Evolutionary conservation across 2,888 invertebrate genomes (phyloP).

Genomic region (Archips crataeganus): DNA sequence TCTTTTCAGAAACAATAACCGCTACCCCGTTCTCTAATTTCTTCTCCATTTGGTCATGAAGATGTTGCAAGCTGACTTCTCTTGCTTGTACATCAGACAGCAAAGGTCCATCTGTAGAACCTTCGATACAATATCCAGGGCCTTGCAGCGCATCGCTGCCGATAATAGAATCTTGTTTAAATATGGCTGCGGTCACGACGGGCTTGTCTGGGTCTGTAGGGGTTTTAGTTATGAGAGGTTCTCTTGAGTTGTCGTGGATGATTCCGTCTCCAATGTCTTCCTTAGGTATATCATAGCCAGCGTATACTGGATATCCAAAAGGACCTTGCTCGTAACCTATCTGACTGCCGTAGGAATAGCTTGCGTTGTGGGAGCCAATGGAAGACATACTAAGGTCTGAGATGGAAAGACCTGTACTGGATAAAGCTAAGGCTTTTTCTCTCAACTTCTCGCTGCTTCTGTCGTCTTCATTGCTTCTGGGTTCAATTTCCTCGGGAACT

Average conservation of each 20-base stretch:
- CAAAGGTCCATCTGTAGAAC: constrained; percentile 81
- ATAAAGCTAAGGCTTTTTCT: constrained; percentile 82
- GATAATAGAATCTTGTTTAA: constrained; percentile 87
- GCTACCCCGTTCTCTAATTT: constrained; percentile 76
- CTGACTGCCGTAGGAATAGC: constrained; percentile 93
- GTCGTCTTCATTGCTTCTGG: constrained; percentile 68
- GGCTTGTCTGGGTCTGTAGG: constrained; percentile 86
- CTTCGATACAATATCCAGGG: constrained; percentile 80
- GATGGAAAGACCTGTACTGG: constrained; percentile 92
- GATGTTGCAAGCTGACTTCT: constrained; percentile 75
- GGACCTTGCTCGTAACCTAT: constrained; percentile 91
- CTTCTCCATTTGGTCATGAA: constrained; percentile 73
- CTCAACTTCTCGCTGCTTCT: constrained; percentile 63
- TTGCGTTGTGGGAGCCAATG: constrained; percentile 89
- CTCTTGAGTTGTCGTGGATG: constrained; percentile 76
- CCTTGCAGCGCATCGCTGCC: constrained; percentile 76
- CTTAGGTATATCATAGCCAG: constrained; percentile 83
- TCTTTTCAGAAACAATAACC: constrained; percentile 65
- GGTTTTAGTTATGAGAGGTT: constrained; percentile 79
- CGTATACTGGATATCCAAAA: constrained; percentile 89
- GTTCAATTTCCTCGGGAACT: constrained; percentile 74
- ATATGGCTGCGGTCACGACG: constrained; percentile 89
- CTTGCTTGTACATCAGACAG: constrained; percentile 82
- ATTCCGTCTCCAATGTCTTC: constrained; percentile 68
- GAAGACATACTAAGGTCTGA: constrained; percentile 92